Percentiles rank a stretch among this genome's conserved stretches.
These are phyloP conservation scores for Orius insidiosus DNA, from an alignment of 1,140 invertebrate species.

Conservation along the genomic window DNA sequence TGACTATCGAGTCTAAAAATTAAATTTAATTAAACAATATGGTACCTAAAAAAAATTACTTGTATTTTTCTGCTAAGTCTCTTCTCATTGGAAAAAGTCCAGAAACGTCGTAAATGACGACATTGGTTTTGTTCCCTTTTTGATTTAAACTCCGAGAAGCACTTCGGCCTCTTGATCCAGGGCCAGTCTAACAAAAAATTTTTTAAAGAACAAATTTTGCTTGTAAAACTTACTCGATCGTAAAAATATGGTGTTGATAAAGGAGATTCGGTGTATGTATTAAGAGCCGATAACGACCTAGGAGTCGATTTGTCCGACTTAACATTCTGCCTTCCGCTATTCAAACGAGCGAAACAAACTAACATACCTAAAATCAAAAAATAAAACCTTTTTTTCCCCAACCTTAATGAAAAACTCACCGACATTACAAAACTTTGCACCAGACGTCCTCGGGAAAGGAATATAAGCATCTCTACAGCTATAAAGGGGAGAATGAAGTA, in stretches of 20 bases:
- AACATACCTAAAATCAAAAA: slow-evolving; percentile 35
- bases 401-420: slow-evolving; percentile 29
- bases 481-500: slow-evolving; percentile 25
- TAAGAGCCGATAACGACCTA: slow-evolving; percentile 54
- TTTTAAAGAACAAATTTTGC: not conserved
- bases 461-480: slow-evolving; percentile 60
- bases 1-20: slow-evolving; percentile 33
- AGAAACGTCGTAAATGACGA: slow-evolving; percentile 64
- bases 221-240: slow-evolving; percentile 41
- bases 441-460: slow-evolving; percentile 84
- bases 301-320: slow-evolving; percentile 56
- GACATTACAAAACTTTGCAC: slow-evolving; percentile 78
- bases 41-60: slow-evolving; percentile 25
- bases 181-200: not conserved
- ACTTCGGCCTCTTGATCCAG: slow-evolving; percentile 2
- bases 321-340: slow-evolving; percentile 47
- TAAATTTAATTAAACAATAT: not conserved
- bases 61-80: slow-evolving; percentile 67
- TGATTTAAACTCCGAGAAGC: slow-evolving; percentile 8
- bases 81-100: slow-evolving; percentile 58
- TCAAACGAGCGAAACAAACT: slow-evolving; percentile 68
- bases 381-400: not conserved
- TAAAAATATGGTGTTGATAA: slow-evolving; percentile 57
- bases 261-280: slow-evolving; percentile 25
- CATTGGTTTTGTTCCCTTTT: slow-evolving; percentile 35